Evolutionary conservation across 1,140 invertebrate genomes (phyloP).

Genomic region (Aphelenchoides fujianensis): DNA sequence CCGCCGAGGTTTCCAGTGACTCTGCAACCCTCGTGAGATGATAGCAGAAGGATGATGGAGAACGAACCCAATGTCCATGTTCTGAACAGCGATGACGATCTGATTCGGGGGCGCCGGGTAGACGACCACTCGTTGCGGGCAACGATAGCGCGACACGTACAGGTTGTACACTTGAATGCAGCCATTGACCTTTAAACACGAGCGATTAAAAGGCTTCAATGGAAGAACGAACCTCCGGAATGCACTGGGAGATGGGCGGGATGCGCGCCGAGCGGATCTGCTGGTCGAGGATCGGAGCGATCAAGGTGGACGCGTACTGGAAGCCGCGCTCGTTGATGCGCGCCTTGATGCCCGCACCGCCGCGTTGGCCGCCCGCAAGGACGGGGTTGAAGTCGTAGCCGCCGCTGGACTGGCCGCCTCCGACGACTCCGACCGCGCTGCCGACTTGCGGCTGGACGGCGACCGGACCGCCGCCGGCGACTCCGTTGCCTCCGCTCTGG

Average conservation of each 20-base stretch:
- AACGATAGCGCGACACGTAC: constrained; percentile 57
- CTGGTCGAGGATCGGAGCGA: constrained; percentile 49
- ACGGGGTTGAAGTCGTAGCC: constrained; percentile 52
- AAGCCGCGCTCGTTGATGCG: constrained; percentile 53
- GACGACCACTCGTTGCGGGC: constrained; percentile 55
- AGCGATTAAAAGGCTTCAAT: too few species aligned
- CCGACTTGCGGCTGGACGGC: neutral
- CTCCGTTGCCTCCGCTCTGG: too few species aligned
- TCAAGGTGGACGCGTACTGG: constrained; percentile 52
- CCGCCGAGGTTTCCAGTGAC: constrained; percentile 60
- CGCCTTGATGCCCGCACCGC: constrained; percentile 58
- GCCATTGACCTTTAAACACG: constrained; percentile 55
- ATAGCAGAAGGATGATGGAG: neutral
- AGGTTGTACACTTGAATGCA: constrained; percentile 61
- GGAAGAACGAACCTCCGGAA: constrained; percentile 51
- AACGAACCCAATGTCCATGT: constrained; percentile 58
- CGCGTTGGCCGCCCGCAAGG: constrained; percentile 45
- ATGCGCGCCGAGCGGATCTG: constrained; percentile 54
- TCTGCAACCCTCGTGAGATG: constrained; percentile 30
- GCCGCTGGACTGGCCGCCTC: too few species aligned
- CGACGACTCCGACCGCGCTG: too few species aligned
- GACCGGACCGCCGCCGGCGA: constrained; percentile 1
- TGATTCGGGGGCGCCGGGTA: constrained; percentile 60
- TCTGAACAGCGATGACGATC: constrained; percentile 57
- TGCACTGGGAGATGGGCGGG: constrained; percentile 56